Percentiles rank a stretch among this genome's conserved stretches.
phyloP scores from a whole-genome alignment of 1,140 invertebrate genomes.

The Orchesella cincta region DNA sequence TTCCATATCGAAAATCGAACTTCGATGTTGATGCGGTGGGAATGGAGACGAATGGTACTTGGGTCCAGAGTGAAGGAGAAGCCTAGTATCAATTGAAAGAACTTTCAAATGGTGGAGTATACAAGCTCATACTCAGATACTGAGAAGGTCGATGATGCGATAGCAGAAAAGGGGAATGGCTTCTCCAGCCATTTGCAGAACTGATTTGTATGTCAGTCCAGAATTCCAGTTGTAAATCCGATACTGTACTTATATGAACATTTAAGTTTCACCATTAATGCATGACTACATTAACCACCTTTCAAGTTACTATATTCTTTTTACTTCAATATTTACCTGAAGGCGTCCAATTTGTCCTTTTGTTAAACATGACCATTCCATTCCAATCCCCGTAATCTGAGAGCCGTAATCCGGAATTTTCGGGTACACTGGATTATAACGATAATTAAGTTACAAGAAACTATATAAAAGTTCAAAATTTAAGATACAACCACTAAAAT shows the following conservation, averaged over 20 bases:
- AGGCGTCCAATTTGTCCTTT: slow-evolving; percentile 47
- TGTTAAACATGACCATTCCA: slow-evolving; percentile 42
- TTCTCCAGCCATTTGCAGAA: slow-evolving; percentile 38
- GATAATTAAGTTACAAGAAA: too few relatives aligned
- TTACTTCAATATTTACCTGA: too few relatives aligned
- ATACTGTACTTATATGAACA: slow-evolving; percentile 45
- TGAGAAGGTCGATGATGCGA: slow-evolving; percentile 51
- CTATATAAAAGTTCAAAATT: too few relatives aligned
- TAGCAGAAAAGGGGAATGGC: slow-evolving; percentile 50
- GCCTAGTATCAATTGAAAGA: slow-evolving; percentile 52
- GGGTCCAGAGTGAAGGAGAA: slow-evolving; percentile 49
- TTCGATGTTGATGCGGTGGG: too few relatives aligned
- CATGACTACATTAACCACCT: too few relatives aligned
- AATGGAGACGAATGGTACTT: too few relatives aligned
- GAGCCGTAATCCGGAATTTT: too few relatives aligned
- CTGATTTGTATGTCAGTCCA: slow-evolving; percentile 43
- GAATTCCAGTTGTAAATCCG: slow-evolving; percentile 50
- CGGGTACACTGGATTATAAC: too few relatives aligned
- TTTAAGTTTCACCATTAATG: neutral
- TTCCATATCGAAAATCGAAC: too few relatives aligned
- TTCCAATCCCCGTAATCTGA: too few relatives aligned
- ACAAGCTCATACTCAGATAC: slow-evolving; percentile 52
- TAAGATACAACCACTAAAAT: too few relatives aligned
- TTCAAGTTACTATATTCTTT: too few relatives aligned
- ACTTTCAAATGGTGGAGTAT: slow-evolving; percentile 49